Conservation (phyloP, 2,888 invertebrate genomes). For the Allacma fusca region DNA sequence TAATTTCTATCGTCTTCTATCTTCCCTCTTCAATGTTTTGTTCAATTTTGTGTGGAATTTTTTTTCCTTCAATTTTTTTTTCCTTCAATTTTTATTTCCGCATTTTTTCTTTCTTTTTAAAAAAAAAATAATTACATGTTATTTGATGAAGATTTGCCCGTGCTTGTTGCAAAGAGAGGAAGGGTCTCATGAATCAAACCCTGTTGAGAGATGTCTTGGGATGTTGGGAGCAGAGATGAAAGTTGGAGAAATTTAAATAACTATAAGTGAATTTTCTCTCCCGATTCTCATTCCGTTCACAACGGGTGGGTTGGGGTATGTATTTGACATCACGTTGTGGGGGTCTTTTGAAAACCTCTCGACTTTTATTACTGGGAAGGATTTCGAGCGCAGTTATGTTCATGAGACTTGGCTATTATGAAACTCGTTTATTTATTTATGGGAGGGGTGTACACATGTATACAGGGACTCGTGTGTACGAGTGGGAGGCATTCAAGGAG, state of each 20-base stretch:
- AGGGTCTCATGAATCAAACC: too few species aligned
- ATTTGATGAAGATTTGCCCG: too few species aligned
- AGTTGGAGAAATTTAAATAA: slow-evolving; percentile 28
- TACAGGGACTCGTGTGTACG: not conserved
- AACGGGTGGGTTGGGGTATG: slow-evolving; percentile 44
- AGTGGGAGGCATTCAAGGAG: too few species aligned
- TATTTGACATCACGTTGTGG: slow-evolving; percentile 42
- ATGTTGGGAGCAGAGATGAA: not conserved
- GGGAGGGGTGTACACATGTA: not conserved
- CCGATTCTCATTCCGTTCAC: slow-evolving; percentile 49
- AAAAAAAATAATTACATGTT: too few species aligned
- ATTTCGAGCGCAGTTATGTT: not conserved
- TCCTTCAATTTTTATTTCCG: too few species aligned
- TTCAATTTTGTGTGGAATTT: too few species aligned
- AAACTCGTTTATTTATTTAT: not conserved
- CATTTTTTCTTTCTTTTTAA: too few species aligned
- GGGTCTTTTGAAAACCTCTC: slow-evolving; percentile 16
- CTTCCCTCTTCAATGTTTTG: too few species aligned
- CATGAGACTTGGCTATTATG: too few species aligned
- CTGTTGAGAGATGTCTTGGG: not conserved
- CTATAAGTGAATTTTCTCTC: slow-evolving; percentile 29
- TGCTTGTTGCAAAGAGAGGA: too few species aligned
- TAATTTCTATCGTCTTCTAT: too few species aligned
- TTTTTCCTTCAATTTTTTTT: too few species aligned
- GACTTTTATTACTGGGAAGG: not conserved